phyloP scores from a whole-genome alignment of 92 coral and sea anemone genomes.

The Muricea muricata region DNA sequence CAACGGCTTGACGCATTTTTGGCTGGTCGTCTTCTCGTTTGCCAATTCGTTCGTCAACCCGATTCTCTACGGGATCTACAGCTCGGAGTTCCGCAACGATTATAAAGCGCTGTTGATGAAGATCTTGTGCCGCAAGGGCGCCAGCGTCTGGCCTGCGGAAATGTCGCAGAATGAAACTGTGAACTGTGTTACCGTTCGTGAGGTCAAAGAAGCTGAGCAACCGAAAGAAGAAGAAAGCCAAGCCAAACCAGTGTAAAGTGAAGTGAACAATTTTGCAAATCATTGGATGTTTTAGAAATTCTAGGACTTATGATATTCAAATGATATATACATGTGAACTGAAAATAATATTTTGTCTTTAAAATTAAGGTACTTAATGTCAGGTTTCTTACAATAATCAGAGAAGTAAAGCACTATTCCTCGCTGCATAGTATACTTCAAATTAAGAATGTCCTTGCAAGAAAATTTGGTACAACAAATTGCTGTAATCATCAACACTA shows the following conservation, averaged over 20 bases:
- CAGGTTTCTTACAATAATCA: too few species aligned
- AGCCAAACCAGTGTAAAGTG: background rate
- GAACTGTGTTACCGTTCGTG: background rate
- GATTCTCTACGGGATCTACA: slow-evolving; percentile 28
- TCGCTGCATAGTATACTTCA: too few species aligned
- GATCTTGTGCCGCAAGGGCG: background rate
- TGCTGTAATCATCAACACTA: too few species aligned
- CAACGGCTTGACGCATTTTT: slow-evolving; percentile 19
- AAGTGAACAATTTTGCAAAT: too few species aligned
- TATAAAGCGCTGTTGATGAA: slow-evolving; percentile 3
- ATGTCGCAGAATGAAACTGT: background rate
- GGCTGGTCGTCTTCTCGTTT: slow-evolving; percentile 33
- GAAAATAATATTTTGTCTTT: too few species aligned
- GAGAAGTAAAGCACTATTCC: too few species aligned
- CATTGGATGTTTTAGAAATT: too few species aligned
- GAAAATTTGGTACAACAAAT: too few species aligned
- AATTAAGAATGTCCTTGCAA: too few species aligned
- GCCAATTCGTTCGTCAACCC: slow-evolving; percentile 38
- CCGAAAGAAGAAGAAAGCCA: background rate
- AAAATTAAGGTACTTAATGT: too few species aligned
- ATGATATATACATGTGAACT: too few species aligned
- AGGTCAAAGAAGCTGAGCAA: background rate
- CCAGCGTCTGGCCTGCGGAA: background rate
- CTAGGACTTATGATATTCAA: too few species aligned
- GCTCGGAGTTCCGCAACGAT: slow-evolving; percentile 34